A percentile compares a stretch with the other conserved stretches of the same genome.
phyloP scores from a whole-genome alignment of 2,888 invertebrate genomes.

The Drosophila maculinotata region DNA sequence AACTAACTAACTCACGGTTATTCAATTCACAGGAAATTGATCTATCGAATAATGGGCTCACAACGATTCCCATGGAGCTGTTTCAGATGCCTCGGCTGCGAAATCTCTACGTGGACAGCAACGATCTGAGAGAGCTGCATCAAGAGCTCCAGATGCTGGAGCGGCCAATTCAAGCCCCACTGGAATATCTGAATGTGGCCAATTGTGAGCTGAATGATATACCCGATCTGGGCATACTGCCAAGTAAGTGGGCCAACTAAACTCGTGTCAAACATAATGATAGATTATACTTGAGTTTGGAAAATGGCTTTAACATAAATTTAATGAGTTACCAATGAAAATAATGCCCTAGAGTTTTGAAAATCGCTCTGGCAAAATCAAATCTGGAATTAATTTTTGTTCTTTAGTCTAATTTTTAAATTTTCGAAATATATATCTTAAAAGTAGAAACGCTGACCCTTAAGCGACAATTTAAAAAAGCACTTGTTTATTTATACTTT shows the following conservation, averaged over 20 bases:
- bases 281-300: too few relatives aligned
- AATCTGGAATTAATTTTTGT: too few relatives aligned
- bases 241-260: conserved; percentile 85
- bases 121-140: conserved; percentile 78
- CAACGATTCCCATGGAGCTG: conserved; percentile 83
- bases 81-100: conserved; percentile 87
- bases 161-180: conserved; percentile 87
- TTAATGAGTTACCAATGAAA: too few relatives aligned
- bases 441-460: too few relatives aligned
- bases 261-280: neutral
- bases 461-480: too few relatives aligned
- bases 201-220: conserved; percentile 87
- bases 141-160: conserved; percentile 76
- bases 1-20: conserved; percentile 22
- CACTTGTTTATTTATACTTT: too few relatives aligned
- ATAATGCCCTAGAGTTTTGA: too few relatives aligned
- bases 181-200: conserved; percentile 87
- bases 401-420: too few relatives aligned
- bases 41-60: conserved; percentile 84
- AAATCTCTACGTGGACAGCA: conserved; percentile 87
- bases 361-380: too few relatives aligned
- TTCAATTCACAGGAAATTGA: conserved; percentile 82
- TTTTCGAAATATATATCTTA: too few relatives aligned
- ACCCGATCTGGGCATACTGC: conserved; percentile 87
- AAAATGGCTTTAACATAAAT: too few relatives aligned